Conservation (phyloP, 2,113 vertebrate genomes). For the Hippolais icterina region DNA sequence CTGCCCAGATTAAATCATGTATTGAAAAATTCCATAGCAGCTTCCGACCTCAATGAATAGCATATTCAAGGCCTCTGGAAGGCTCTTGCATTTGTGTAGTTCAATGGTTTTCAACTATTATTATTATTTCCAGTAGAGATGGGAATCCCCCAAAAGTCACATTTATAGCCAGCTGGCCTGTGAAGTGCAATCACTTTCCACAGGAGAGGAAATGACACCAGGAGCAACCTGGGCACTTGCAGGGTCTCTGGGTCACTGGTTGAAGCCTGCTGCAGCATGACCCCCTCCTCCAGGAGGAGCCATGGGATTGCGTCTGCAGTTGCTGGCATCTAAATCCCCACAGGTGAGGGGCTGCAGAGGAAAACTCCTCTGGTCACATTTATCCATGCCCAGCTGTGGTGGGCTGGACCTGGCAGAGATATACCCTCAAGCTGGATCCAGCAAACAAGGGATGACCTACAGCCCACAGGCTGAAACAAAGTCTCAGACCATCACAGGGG, state of each 20-base stretch:
- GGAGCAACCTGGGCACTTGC: neutral
- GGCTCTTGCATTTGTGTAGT: slow-evolving; percentile 19
- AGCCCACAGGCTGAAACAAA: neutral
- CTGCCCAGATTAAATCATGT: slow-evolving; percentile 2
- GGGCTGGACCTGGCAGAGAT: neutral
- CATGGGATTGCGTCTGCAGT: neutral
- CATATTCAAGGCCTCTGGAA: slow-evolving; percentile 38
- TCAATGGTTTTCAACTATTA: neutral
- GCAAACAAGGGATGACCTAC: neutral
- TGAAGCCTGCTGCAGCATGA: neutral
- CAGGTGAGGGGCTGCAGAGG: neutral
- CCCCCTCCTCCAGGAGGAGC: neutral
- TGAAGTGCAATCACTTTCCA: neutral
- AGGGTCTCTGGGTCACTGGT: neutral
- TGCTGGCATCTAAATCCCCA: neutral
- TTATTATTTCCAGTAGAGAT: neutral
- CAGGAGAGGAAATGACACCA: neutral
- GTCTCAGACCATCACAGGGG: neutral
- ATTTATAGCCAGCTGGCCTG: neutral
- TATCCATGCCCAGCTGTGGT: neutral
- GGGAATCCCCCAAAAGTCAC: neutral
- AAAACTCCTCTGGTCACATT: neutral
- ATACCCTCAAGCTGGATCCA: neutral
- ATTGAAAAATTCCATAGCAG: slow-evolving; percentile 54
- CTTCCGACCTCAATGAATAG: slow-evolving; percentile 50